Percentiles rank a stretch among this genome's conserved stretches.
Evolutionary conservation across 1,140 invertebrate genomes (phyloP).

Genomic region (Gryon sp.): DNA sequence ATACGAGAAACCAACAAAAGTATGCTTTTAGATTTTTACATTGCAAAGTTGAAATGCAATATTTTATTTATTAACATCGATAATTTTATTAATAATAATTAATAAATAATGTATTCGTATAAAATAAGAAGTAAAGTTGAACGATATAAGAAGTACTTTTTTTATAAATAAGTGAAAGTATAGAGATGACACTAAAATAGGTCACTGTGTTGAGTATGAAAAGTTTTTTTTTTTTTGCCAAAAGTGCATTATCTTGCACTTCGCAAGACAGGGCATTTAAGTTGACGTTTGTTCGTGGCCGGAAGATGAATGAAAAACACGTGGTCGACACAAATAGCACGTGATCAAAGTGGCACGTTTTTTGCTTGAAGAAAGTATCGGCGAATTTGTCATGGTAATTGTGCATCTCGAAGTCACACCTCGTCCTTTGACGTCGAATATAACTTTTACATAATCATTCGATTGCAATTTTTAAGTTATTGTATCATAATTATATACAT

Average conservation of each 20-base stretch:
- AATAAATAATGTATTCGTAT: too few relatives aligned
- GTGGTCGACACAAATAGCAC: conserved; percentile 27
- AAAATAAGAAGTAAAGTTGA: too few relatives aligned
- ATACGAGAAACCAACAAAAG: too few relatives aligned
- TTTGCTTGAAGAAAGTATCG: conserved; percentile 26
- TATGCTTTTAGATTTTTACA: too few relatives aligned
- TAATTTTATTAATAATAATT: too few relatives aligned
- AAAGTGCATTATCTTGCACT: not conserved
- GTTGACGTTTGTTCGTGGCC: not conserved
- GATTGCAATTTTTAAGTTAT: not conserved
- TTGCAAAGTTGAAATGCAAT: too few relatives aligned
- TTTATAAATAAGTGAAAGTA: too few relatives aligned
- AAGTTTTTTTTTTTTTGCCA: not conserved
- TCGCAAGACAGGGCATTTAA: not conserved
- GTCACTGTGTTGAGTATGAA: too few relatives aligned
- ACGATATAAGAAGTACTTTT: too few relatives aligned
- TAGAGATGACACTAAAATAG: too few relatives aligned
- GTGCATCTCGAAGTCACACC: conserved; percentile 4
- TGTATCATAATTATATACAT: too few relatives aligned
- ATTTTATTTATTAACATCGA: too few relatives aligned
- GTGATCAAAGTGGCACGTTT: conserved; percentile 25
- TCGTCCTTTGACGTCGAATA: conserved; percentile 5
- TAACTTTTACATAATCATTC: conserved; percentile 13
- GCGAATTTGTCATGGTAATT: conserved; percentile 25
- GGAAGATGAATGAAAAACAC: conserved; percentile 28